Percentiles rank a stretch among this genome's conserved stretches.
Conservation (phyloP, 2,113 vertebrate genomes). For the Chitala chitala region DNA sequence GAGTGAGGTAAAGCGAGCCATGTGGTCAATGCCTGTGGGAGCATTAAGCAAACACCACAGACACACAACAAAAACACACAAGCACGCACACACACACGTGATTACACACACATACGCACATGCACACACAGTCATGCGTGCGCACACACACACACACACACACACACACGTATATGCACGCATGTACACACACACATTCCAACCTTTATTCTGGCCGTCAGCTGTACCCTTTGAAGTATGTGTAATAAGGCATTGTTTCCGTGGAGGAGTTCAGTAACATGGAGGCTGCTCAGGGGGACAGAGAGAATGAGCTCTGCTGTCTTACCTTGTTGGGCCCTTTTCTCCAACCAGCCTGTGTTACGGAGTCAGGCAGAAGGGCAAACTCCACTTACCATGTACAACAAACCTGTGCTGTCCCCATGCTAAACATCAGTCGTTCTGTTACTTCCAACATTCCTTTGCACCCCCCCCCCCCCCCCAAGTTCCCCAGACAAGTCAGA, state of each 20-base stretch:
- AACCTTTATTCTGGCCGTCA: not conserved
- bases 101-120: too few relatives aligned
- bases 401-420: not conserved
- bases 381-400: not conserved
- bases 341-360: not conserved
- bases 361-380: not conserved
- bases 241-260: not conserved
- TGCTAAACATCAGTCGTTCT: not conserved
- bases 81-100: too few relatives aligned
- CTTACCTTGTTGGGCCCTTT: not conserved
- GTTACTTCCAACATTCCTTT: not conserved
- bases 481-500: constrained; percentile 4
- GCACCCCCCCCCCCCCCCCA: not conserved
- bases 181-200: too few relatives aligned
- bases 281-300: not conserved
- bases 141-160: too few relatives aligned
- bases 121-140: too few relatives aligned
- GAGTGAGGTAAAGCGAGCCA: too few relatives aligned
- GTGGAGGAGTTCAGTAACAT: not conserved
- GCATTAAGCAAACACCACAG: too few relatives aligned
- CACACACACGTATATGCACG: too few relatives aligned
- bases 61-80: too few relatives aligned
- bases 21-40: too few relatives aligned
- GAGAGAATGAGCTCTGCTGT: not conserved
- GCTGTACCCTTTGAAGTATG: not conserved